Base-by-base conservation (phyloP, 2,113 vertebrate species). In the Xiphorhynchus elegans region DNA sequence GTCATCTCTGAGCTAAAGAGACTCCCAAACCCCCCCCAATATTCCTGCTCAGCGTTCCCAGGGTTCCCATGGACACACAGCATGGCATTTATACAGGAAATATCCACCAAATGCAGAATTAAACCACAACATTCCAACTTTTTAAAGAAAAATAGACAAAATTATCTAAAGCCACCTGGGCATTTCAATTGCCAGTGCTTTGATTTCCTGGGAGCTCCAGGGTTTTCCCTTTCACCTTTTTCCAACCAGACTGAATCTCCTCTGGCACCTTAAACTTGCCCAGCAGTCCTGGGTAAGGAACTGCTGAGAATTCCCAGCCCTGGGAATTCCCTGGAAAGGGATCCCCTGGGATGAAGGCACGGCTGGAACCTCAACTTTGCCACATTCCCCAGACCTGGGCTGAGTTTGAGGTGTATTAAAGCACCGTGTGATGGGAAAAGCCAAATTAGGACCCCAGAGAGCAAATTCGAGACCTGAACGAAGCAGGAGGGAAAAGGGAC, bases 81-180 rank as follows among this genome's bases (percentile, higher is more conserved):
- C 11, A 3, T 5, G 26, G 0, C 0, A 72, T 17, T 52, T 39
- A 29, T 6, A 33, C 17, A 44, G 15, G 3, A 29, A 69, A 69
- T 20, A 58, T 7, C 33, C 26, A 40, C 28, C 31, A 64, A 62
- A 46, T 46, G 19, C 46, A 46, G 46, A 88, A 67, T 11, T 4
- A 46, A 59, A 60, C 1, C 9, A 50, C 15, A n/a, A 69, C 64
- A n/a, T 52, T 25, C 39, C 19, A 78, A 40, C 15, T 42, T 40
- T 58, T 13, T 35, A 46, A 77, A 26, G 24, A 21, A 8, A 31
- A 13, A 17, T 11, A 39, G 11, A 53, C 16, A 44, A 40, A 50
- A 52, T 24, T 44, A 11, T n/a, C 28, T 31, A 70, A 83, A 83
- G 20, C 9, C 52, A 17, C 31, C 47, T 17, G 26, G 53, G 52